phyloP scores from a whole-genome alignment of 2,797 vertebrate species.

The Galagoides demidoff region DNA sequence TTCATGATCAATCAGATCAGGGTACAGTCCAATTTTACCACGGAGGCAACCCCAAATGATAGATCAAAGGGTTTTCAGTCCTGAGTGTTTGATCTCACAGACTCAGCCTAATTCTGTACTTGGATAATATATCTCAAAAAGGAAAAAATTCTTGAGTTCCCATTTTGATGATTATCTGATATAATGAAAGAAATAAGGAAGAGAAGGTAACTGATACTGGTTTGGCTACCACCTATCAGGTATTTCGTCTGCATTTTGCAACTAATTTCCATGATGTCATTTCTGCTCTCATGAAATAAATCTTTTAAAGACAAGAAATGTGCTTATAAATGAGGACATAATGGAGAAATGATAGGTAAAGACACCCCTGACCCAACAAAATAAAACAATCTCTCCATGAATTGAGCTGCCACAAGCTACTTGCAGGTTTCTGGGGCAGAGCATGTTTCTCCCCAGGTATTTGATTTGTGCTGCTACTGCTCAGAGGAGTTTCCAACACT shows the following conservation, averaged over 20 bases:
- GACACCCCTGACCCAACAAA: not conserved
- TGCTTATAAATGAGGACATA: too few species aligned
- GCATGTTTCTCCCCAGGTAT: not conserved
- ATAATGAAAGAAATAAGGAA: not conserved
- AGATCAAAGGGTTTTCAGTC: not conserved
- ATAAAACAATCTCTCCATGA: not conserved
- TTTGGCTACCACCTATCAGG: not conserved
- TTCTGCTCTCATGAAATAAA: too few species aligned
- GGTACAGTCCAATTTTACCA: not conserved
- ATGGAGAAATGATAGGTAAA: not conserved
- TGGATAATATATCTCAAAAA: not conserved
- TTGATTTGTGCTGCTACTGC: not conserved
- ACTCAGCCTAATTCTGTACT: not conserved
- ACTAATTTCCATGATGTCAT: not conserved
- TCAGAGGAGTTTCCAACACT: not conserved
- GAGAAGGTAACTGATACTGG: not conserved
- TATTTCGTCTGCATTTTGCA: not conserved
- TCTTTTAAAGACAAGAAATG: too few species aligned
- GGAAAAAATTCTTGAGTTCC: not conserved
- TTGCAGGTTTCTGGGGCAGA: not conserved
- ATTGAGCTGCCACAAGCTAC: not conserved
- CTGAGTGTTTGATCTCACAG: not conserved
- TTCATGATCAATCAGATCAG: slow-evolving; percentile 20
- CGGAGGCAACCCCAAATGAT: not conserved
- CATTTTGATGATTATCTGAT: not conserved